Base-by-base conservation (phyloP, 2,888 invertebrate genomes). In the Heteropelma amictum region DNA sequence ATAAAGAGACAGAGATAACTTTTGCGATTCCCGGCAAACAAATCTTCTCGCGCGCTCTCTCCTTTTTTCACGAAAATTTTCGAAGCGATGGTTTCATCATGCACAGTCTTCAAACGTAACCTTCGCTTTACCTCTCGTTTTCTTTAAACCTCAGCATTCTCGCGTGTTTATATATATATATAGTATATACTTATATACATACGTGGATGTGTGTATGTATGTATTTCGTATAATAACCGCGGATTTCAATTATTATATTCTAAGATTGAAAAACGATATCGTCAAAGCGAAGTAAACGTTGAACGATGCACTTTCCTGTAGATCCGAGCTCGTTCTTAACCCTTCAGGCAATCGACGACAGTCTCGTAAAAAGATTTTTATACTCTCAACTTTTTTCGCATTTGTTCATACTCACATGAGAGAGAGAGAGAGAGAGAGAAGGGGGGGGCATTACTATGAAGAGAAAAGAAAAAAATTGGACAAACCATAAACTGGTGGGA, bases 221-320 rank as follows among this genome's bases (percentile, higher is more conserved):
- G 21, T n/a, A 23, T 33, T 21, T 10, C 19, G 28, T 12, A 23
- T 23, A 63, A 56, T 28, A 68, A 73, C 56, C 45, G 33, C 49
- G 42, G 56, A 65, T 61, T 75, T 60, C 71, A 71, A 71, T 75
- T 75, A 75, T 75, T 63, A 75, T 71, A n/a, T 61, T 56, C 30
- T 33, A 56, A 71, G 67, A 67, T 75, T 70, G 67, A 71, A 71
- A 71, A 65, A 56, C 61, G 61, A 75, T 68, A 60, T 56, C 71
- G 61, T 67, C 71, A 71, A 75, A 75, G 75, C 40, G 56, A 38
- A 10, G 30, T 28, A 42, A 75, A 45, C 49, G 51, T 56, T 42
- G 54, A 70, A 14, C 58, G 30, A 30, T 61, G 71, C 67, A 63
- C 45, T 49, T 61, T 38, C 35, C 38, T 21, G 42, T n/a, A n/a